These are phyloP conservation scores for Linnaemya tessellans DNA, from an alignment of 2,888 invertebrate genomes.

Conservation along the genomic window DNA sequence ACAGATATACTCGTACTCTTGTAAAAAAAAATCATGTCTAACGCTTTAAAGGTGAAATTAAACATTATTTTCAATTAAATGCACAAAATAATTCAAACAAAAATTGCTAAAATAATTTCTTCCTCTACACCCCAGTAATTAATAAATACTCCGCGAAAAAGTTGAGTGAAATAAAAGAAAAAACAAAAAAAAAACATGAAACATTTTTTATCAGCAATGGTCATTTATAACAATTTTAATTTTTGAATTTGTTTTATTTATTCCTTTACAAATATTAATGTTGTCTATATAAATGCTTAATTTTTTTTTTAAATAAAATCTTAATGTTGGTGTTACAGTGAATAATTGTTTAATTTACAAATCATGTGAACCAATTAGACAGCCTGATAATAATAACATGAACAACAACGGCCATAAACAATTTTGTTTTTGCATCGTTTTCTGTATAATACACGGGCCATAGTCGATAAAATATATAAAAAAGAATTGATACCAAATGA, in stretches of 20 bases:
- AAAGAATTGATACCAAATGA: slow-evolving; percentile 42
- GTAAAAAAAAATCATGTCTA: slow-evolving; percentile 20
- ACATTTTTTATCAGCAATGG: slow-evolving; percentile 17
- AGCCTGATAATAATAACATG: slow-evolving; percentile 70
- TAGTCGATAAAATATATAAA: background rate
- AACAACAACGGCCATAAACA: slow-evolving; percentile 53
- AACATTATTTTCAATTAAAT: slow-evolving; percentile 56
- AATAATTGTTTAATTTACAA: slow-evolving; percentile 81
- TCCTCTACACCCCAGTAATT: background rate
- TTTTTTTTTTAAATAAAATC: background rate
- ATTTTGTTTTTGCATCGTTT: slow-evolving; percentile 22
- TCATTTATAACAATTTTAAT: slow-evolving; percentile 53
- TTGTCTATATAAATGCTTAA: slow-evolving; percentile 33
- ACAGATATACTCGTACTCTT: background rate
- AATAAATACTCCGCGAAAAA: slow-evolving; percentile 29
- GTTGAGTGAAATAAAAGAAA: background rate
- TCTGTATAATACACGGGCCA: slow-evolving; percentile 9
- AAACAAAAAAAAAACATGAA: background rate
- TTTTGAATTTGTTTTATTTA: slow-evolving; percentile 13
- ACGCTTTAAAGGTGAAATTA: slow-evolving; percentile 45
- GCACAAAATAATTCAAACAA: slow-evolving; percentile 6
- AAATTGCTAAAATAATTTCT: background rate
- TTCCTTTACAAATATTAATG: slow-evolving; percentile 10
- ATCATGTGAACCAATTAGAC: slow-evolving; percentile 77
- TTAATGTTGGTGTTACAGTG: slow-evolving; percentile 66